These are phyloP conservation scores for Dolichomitus sp. DNA, from an alignment of 2,888 invertebrate species.

Conservation along the genomic window DNA sequence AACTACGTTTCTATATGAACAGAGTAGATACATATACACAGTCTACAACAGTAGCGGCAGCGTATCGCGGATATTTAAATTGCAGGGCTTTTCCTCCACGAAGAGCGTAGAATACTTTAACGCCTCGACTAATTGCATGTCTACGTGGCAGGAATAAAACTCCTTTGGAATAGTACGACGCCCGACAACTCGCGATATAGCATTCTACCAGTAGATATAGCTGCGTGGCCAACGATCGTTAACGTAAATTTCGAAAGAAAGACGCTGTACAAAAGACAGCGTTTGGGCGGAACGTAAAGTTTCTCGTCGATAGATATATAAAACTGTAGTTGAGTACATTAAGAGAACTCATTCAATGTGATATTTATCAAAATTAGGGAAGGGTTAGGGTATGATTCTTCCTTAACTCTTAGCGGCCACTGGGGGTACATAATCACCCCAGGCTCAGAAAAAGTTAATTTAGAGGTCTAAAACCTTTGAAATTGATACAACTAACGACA, in stretches of 20 bases:
- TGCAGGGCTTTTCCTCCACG: conserved; percentile 78
- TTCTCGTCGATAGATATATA: background rate
- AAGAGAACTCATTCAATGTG: too few relatives aligned
- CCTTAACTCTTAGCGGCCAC: too few relatives aligned
- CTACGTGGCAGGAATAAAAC: conserved; percentile 71
- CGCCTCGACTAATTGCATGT: conserved; percentile 80
- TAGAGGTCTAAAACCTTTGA: too few relatives aligned
- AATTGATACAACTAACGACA: too few relatives aligned
- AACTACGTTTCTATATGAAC: conserved; percentile 32
- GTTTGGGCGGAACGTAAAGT: background rate
- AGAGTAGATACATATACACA: conserved; percentile 6
- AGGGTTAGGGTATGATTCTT: too few relatives aligned
- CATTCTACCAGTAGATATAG: conserved; percentile 46
- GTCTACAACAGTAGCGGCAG: conserved; percentile 41
- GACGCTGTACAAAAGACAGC: conserved; percentile 17
- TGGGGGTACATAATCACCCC: too few relatives aligned
- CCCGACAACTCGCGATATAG: conserved; percentile 34
- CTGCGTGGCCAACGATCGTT: conserved; percentile 58
- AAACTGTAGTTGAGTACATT: too few relatives aligned
- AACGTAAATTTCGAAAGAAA: conserved; percentile 52
- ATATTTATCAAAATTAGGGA: too few relatives aligned
- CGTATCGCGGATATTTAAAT: conserved; percentile 79
- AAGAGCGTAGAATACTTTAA: conserved; percentile 81
- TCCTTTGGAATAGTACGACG: conserved; percentile 56
- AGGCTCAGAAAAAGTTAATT: too few relatives aligned